Evolutionary conservation across 2,113 vertebrate species (phyloP), one percentile per base, ranked within the genome.

Genomic region (Archilochus colubris): DNA sequence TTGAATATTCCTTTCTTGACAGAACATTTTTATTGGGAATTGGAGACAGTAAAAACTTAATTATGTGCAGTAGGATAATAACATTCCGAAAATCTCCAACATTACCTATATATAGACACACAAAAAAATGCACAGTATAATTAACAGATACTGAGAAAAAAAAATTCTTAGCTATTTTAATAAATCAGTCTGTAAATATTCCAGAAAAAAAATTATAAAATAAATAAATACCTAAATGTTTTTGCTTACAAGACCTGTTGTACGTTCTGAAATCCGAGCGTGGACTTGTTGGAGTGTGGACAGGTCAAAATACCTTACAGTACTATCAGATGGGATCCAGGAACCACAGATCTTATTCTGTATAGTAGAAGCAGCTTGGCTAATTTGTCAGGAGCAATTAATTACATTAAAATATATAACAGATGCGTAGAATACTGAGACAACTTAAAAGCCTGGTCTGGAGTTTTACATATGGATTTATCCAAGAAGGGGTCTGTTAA

Each of bases 61-160:
- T 30, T 46, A 58, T 38, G 44, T 46, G 36, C 10, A 38, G 10
- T 40, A 81, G 1, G 4, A 15, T 43, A 28, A 27, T 14, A 77
- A 12, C 48, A 8, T 74, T 82, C 12, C 4, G 44, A 53, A 8
- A 28, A 54, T 66, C 6, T 62, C 16, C 40, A 67, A 14, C 1
- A 11, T 48, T 27, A 72, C 30, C 13, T 33, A 38, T 11, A 5
- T 38, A 2, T 16, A 21, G 31, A 21, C 4, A 53, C 8, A 46
- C 7, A 58, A 58, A 53, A 80, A 12, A 3, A 53, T 14, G 1
- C 1, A 1, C n/a, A 40, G 2, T 23, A 3, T 62, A 81, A 30
- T 53, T 66, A 59, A 40, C 1, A 43, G 17, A 3, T 33, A 28
- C 28, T 53, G 70, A 50, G 17, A 69, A 78, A 40, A 54, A 54